These are phyloP conservation scores for Lathronympha strigana DNA, from an alignment of 2,888 invertebrate species.

Conservation along the genomic window DNA sequence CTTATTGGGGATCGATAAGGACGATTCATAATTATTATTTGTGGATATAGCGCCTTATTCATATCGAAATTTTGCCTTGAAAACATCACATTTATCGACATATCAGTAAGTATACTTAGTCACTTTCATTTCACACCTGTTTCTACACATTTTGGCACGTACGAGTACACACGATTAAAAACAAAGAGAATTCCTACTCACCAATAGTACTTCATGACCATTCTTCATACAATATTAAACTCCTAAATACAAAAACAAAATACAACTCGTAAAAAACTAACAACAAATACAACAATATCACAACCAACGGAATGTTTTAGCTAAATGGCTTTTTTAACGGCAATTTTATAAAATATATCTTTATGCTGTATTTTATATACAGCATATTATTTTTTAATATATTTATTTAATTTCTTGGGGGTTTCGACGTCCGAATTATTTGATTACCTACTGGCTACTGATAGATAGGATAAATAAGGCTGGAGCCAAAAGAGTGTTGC, in stretches of 20 bases:
- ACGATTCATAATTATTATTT: too few relatives aligned
- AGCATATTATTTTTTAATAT: conserved; percentile 64
- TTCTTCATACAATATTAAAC: conserved; percentile 53
- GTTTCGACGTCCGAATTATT: conserved; percentile 51
- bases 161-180: not conserved
- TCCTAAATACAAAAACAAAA: conserved; percentile 50
- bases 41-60: too few relatives aligned
- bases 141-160: too few relatives aligned
- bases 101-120: too few relatives aligned
- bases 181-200: conserved; percentile 51
- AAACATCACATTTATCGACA: too few relatives aligned
- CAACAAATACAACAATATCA: conserved; percentile 57
- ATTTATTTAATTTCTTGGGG: conserved; percentile 44
- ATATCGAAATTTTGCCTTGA: too few relatives aligned
- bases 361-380: conserved; percentile 69
- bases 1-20: too few relatives aligned
- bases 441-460: conserved; percentile 55
- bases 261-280: conserved; percentile 51
- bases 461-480: conserved; percentile 54
- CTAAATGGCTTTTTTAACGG: conserved; percentile 56
- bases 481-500: conserved; percentile 59
- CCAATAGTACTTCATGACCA: conserved; percentile 69
- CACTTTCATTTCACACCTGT: too few relatives aligned
- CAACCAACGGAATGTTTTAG: conserved; percentile 66
- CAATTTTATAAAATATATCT: conserved; percentile 62